Conservation (phyloP, 2,888 invertebrate genomes). For the Rotaria socialis region DNA sequence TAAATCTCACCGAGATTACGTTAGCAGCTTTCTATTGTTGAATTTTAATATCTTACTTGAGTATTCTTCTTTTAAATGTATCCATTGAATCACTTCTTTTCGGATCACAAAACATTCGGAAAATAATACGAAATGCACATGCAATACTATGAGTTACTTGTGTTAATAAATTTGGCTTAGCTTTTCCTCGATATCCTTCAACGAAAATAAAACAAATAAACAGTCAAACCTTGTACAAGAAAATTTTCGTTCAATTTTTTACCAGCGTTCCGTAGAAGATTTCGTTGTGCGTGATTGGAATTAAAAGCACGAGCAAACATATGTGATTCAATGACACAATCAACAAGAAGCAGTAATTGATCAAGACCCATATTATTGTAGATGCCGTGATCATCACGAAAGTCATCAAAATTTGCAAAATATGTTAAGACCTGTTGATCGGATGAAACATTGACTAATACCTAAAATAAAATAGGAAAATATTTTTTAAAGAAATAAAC, state of each 20-base stretch:
- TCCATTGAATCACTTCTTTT: constrained; percentile 20
- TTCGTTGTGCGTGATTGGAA: constrained; percentile 84
- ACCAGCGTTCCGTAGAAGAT: constrained; percentile 89
- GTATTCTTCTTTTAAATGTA: constrained; percentile 31
- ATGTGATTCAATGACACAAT: constrained; percentile 85
- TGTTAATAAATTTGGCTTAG: constrained; percentile 85
- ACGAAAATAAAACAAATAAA: constrained; percentile 64
- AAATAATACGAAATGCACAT: constrained; percentile 82
- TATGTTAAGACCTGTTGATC: neutral
- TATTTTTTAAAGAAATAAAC: neutral
- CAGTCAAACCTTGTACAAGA: constrained; percentile 52
- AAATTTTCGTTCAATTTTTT: neutral
- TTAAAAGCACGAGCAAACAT: constrained; percentile 87
- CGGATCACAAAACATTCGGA: constrained; percentile 86
- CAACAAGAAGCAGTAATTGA: constrained; percentile 79
- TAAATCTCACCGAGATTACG: no score
- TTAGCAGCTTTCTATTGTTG: neutral
- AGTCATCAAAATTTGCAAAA: neutral
- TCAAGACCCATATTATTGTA: constrained; percentile 77
- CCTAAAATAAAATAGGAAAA: neutral
- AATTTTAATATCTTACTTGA: constrained; percentile 23
- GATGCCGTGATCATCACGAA: constrained; percentile 74
- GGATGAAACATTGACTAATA: neutral
- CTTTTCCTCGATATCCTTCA: constrained; percentile 63
- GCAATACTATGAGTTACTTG: constrained; percentile 92